A percentile compares a stretch with the other conserved stretches of the same genome.
Evolutionary conservation across 2,113 vertebrate genomes (phyloP).

Genomic region (Chamaetylas fuelleborni): DNA sequence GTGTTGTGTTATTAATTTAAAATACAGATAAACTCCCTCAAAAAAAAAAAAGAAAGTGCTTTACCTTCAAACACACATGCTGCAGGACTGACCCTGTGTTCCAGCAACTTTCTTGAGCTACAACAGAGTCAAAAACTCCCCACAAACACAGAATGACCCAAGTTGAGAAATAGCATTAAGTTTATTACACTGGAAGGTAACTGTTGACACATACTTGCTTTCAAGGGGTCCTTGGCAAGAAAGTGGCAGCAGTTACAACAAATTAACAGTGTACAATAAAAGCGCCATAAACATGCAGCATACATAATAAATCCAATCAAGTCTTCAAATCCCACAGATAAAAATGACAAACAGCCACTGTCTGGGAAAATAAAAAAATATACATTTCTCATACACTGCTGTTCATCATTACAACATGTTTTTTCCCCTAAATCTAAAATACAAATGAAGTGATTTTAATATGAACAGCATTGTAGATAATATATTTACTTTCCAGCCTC

Average conservation of each 20-base stretch:
- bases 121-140: neutral
- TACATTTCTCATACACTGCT: constrained; percentile 58
- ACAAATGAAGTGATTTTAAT: constrained; percentile 69
- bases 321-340: constrained; percentile 72
- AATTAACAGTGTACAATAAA: constrained; percentile 82
- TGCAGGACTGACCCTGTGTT: neutral
- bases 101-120: neutral
- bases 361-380: constrained; percentile 73
- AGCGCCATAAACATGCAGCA: constrained; percentile 77
- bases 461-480: constrained; percentile 28
- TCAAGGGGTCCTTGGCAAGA: constrained; percentile 73
- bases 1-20: neutral
- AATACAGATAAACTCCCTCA: neutral
- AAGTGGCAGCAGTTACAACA: constrained; percentile 75
- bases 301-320: constrained; percentile 79
- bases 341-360: constrained; percentile 76
- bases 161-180: constrained; percentile 47
- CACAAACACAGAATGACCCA: neutral
- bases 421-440: constrained; percentile 68
- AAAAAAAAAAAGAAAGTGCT: neutral
- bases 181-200: constrained; percentile 70
- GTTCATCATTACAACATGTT: constrained; percentile 52
- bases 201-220: constrained; percentile 70
- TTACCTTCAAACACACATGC: neutral
- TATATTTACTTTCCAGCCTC: constrained; percentile 46